These are phyloP conservation scores for Enhydra lutris DNA, from an alignment of 2,113 vertebrate genomes.

Conservation along the genomic window DNA sequence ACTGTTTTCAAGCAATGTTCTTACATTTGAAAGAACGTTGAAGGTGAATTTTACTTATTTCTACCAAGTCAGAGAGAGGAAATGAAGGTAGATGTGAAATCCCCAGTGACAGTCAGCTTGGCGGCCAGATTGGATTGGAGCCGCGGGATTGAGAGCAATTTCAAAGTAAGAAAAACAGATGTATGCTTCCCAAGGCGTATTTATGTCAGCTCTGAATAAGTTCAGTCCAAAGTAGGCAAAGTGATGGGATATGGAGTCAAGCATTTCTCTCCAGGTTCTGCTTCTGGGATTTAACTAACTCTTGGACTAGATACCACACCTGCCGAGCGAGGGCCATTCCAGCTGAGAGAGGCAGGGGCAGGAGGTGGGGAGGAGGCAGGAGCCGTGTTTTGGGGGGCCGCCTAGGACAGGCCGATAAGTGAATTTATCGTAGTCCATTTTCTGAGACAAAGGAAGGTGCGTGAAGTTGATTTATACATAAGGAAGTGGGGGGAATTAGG, in stretches of 20 bases:
- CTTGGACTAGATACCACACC: not conserved
- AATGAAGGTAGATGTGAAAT: not conserved
- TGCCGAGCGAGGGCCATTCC: not conserved
- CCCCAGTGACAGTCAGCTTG: not conserved
- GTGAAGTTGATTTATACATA: not conserved
- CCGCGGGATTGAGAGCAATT: not conserved
- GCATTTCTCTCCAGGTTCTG: not conserved
- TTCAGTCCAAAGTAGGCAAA: not conserved
- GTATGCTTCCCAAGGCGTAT: not conserved
- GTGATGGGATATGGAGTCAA: not conserved
- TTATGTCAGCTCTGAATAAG: not conserved
- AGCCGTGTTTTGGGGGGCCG: fast-evolving
- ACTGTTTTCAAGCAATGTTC: not conserved
- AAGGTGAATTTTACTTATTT: not conserved
- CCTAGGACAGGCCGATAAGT: not conserved
- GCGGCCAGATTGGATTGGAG: not conserved
- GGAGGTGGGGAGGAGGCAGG: not conserved
- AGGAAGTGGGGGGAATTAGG: not conserved
- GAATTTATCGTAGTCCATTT: not conserved
- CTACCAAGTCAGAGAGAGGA: not conserved
- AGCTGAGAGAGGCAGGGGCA: not conserved
- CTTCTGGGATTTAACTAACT: not conserved
- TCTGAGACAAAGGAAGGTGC: not conserved
- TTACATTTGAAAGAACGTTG: not conserved
- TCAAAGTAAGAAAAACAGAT: not conserved